These are phyloP conservation scores for Eulemur albifrons DNA, from an alignment of 2,797 vertebrate genomes.

Conservation along the genomic window DNA sequence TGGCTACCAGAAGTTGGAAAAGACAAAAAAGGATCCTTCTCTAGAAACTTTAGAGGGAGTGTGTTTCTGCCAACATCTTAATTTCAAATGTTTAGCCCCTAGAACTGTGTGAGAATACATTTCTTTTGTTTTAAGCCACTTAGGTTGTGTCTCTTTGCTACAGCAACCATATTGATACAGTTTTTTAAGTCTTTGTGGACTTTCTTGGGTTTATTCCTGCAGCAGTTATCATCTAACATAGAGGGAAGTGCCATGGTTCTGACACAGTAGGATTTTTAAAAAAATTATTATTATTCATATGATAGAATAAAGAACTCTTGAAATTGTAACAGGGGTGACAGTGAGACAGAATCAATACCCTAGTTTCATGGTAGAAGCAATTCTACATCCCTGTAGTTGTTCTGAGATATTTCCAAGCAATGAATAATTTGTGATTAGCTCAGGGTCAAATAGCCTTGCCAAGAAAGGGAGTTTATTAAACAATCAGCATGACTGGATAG, in stretches of 20 bases:
- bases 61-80: not conserved
- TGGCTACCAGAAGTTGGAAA: not conserved
- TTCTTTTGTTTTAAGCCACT: not conserved
- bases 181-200: not conserved
- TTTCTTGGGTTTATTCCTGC: not conserved
- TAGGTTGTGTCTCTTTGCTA: not conserved
- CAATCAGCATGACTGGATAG: not conserved
- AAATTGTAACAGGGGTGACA: not conserved
- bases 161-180: not conserved
- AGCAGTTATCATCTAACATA: not conserved
- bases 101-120: not conserved
- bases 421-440: not conserved
- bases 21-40: not conserved
- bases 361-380: not conserved
- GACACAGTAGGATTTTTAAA: not conserved
- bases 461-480: not conserved
- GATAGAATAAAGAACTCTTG: not conserved
- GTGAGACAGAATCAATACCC: not conserved
- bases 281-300: not conserved
- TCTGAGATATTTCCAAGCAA: slow-evolving; percentile 17
- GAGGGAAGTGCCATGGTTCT: not conserved
- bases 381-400: not conserved
- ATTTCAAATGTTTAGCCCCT: not conserved
- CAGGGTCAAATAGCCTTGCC: not conserved
- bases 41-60: not conserved